Percentiles rank a stretch among this genome's conserved stretches.
phyloP scores from a whole-genome alignment of 2,113 vertebrate species.

The Microtus montanus region DNA sequence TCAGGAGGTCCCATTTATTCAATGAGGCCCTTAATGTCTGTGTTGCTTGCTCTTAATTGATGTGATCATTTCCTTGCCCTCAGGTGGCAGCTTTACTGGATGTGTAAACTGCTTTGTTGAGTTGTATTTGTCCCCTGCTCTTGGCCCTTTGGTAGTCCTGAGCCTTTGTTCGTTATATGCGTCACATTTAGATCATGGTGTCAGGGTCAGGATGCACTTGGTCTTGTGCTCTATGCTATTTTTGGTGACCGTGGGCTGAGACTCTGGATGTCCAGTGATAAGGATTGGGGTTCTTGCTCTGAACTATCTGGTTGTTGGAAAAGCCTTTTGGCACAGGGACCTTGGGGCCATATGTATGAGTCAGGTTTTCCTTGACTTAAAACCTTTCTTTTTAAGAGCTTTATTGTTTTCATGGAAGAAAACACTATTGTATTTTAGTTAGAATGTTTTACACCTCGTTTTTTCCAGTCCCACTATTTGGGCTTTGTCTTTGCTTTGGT shows the following conservation, averaged over 20 bases:
- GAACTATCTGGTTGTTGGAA: neutral
- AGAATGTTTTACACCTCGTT: neutral
- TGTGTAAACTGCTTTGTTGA: neutral
- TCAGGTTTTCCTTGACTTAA: neutral
- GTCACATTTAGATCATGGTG: neutral
- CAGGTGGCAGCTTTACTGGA: neutral
- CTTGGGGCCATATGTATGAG: rapidly evolving
- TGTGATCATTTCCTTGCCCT: neutral
- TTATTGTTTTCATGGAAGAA: neutral
- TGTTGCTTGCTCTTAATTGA: neutral
- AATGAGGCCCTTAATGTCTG: no score
- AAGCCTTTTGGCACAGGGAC: neutral
- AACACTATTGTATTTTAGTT: neutral
- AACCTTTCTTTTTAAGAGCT: neutral
- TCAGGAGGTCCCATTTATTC: no score
- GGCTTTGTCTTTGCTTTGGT: neutral
- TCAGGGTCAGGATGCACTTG: neutral
- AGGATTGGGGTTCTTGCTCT: neutral
- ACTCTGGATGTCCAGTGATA: no score
- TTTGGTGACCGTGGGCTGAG: neutral
- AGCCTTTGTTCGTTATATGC: neutral
- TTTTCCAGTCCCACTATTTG: neutral
- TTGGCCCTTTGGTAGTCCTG: neutral
- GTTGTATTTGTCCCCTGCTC: neutral
- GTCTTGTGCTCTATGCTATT: neutral